Percentiles rank a stretch among this genome's conserved stretches.
These are phyloP conservation scores for Bambusicola thoracicus DNA, from an alignment of 2,113 vertebrate species.

Conservation along the genomic window DNA sequence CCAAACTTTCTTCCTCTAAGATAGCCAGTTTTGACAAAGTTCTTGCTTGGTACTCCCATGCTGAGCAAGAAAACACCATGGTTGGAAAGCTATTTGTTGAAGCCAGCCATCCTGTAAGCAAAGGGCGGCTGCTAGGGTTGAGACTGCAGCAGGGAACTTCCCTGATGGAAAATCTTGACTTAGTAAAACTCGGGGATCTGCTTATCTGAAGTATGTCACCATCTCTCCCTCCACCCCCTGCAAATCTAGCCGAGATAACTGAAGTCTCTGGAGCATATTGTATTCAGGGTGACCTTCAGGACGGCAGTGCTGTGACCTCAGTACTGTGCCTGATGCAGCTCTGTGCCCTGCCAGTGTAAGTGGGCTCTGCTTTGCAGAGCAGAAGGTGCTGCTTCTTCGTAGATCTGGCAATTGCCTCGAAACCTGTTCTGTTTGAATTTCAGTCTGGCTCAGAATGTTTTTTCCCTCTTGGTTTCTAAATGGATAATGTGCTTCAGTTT, in stretches of 20 bases:
- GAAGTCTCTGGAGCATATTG: neutral
- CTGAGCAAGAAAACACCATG: neutral
- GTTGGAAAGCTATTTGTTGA: neutral
- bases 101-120: neutral
- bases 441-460: neutral
- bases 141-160: neutral
- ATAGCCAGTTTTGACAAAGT: neutral
- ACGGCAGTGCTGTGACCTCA: neutral
- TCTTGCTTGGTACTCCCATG: neutral
- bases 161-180: neutral
- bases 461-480: neutral
- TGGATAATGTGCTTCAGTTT: neutral
- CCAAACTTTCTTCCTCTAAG: neutral
- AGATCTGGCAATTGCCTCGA: neutral
- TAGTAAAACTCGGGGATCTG: neutral
- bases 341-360: constrained; percentile 22
- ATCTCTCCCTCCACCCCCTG: neutral
- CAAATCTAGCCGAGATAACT: constrained; percentile 11
- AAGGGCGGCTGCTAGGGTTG: neutral
- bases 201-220: neutral
- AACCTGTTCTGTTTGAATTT: constrained; percentile 31
- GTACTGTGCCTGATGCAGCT: fast-evolving
- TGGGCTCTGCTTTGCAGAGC: neutral
- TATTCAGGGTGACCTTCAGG: constrained; percentile 45
- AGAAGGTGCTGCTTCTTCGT: constrained; percentile 26